Evolutionary conservation across 2,888 invertebrate species (phyloP).

Genomic region (Scaptomyza parva): DNA sequence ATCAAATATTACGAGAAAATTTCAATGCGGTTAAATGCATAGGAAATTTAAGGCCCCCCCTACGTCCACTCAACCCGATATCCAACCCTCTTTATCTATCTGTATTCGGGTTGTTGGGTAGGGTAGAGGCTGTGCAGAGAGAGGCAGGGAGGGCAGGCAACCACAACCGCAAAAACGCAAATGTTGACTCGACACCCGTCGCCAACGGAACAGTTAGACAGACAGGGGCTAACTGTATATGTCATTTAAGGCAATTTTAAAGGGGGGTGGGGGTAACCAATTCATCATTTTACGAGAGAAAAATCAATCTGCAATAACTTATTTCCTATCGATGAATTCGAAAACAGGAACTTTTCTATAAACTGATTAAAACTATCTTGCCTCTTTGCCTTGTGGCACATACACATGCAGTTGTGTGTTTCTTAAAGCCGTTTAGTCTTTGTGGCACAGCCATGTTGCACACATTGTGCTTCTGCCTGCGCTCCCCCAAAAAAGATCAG

Average conservation of each 20-base stretch:
- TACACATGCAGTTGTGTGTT: constrained; percentile 11
- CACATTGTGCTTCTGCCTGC: constrained; percentile 14
- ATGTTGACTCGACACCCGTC: constrained; percentile 67
- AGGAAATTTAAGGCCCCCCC: constrained; percentile 65
- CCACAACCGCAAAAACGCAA: constrained; percentile 77
- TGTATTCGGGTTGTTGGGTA: no score
- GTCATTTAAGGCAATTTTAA: constrained; percentile 16
- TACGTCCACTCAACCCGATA: background rate
- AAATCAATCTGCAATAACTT: background rate
- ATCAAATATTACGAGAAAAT: constrained; percentile 81
- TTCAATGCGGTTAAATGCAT: constrained; percentile 80
- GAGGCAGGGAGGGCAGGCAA: background rate
- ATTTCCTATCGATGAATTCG: background rate
- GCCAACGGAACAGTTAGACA: constrained; percentile 5
- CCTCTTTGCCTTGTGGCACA: constrained; percentile 3
- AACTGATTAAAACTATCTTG: background rate
- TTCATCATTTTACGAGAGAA: background rate
- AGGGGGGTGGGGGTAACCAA: background rate
- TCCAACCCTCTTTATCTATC: background rate
- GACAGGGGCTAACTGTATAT: background rate
- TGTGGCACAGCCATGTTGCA: constrained; percentile 25
- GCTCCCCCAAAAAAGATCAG: constrained; percentile 63
- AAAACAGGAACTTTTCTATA: background rate
- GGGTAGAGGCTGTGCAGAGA: no score
- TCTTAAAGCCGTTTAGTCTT: constrained; percentile 34